Evolutionary conservation across 2,888 invertebrate genomes (phyloP), one percentile per base, ranked within the genome.

Genomic region (Camptogramma bilineatum): DNA sequence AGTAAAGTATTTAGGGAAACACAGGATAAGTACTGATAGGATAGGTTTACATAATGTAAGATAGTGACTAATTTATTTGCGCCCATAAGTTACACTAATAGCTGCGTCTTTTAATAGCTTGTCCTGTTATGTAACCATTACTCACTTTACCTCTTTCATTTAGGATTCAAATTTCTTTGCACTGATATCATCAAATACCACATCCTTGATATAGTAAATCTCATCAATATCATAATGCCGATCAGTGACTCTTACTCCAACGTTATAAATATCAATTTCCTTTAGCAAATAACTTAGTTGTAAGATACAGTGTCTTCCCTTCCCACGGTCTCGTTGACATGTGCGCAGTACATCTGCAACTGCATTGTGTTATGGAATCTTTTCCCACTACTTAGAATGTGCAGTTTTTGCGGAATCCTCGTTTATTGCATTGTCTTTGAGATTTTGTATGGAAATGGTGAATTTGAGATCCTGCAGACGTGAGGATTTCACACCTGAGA

Each of bases 321-420:
- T 83, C 83, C 83, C 83, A 83, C 83, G 83, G 62, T 72, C 66
- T 70, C 72, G 72, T 58, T 73, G 80, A 77, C 83, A 83, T 80
- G 77, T 83, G 72, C 68, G 64, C 54, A 31, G 64, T 62, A 59
- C 66, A 71, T 68, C 69, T 66, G 70, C 66, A 62, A 69, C 55
- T 61, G 68, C 59, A 70, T 70, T 72, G 72, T 64, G 51, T 64
- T 63, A 56, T 66, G 39, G 31, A 52, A 39, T 66, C 47, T 64
- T 68, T 69, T 68, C 63, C 52, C 64, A 67, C 61, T 64, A 59
- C 62, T 62, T 52, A 62, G 59, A 62, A 68, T 64, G 61, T 69
- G 62, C 71, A 65, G 55, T 69, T 70, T 70, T 70, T 66, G 62
- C 44, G 50, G 68, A 56, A 71, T 68, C 47, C 68, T 53, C 18